Conservation (phyloP, 2,113 vertebrate genomes). For the Amphilophus citrinellus region DNA sequence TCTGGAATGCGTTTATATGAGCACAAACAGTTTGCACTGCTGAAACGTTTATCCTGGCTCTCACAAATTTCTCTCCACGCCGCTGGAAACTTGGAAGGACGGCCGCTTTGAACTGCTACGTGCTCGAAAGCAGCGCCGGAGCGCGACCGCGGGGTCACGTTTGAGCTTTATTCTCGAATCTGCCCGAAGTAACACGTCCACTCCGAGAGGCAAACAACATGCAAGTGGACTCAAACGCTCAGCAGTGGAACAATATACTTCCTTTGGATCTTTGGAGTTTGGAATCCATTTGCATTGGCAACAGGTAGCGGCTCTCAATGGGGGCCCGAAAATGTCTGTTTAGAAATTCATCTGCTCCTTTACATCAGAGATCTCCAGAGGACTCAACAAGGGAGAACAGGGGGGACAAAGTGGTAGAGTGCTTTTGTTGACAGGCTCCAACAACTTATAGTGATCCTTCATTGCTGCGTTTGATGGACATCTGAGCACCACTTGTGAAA, state of each 20-base stretch:
- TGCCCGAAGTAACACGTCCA: not conserved
- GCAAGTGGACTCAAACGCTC: conserved; percentile 28
- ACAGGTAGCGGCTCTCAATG: conserved; percentile 66
- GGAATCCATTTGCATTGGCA: conserved; percentile 72
- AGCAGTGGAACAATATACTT: conserved; percentile 34
- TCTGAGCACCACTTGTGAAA: conserved; percentile 76
- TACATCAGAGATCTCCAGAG: conserved; percentile 62
- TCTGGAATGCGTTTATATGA: not conserved
- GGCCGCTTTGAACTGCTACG: conserved; percentile 45
- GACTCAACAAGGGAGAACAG: conserved; percentile 38
- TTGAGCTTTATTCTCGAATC: not conserved
- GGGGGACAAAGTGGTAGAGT: conserved; percentile 31
- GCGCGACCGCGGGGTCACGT: conserved; percentile 29
- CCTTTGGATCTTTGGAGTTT: conserved; percentile 45
- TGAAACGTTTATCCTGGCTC: conserved; percentile 10
- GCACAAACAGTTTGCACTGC: not conserved
- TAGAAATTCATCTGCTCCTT: conserved; percentile 62
- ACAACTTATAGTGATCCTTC: conserved; percentile 71
- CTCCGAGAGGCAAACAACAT: conserved; percentile 23
- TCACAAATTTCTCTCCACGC: not conserved
- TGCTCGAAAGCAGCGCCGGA: not conserved
- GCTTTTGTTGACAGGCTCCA: conserved; percentile 70
- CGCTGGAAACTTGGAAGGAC: conserved; percentile 3
- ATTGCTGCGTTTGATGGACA: conserved; percentile 69
- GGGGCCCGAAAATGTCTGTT: conserved; percentile 41